Percentiles rank a stretch among this genome's conserved stretches.
phyloP scores from a whole-genome alignment of 2,113 vertebrate species.

The human region DNA sequence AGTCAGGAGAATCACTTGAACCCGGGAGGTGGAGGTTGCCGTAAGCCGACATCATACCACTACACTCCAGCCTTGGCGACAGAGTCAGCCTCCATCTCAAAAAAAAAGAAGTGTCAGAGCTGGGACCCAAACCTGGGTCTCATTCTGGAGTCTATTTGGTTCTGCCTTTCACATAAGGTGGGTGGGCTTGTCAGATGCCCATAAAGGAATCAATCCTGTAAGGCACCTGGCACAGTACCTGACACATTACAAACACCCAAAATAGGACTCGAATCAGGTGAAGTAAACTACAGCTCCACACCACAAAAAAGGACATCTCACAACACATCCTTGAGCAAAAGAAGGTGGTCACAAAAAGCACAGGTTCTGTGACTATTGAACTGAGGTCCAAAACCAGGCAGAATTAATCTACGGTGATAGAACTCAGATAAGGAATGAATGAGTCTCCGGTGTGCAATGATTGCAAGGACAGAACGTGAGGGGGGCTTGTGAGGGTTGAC shows the following conservation, averaged over 20 bases:
- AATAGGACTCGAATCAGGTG: not conserved
- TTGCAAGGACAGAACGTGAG: fast-evolving
- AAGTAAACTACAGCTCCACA: not conserved
- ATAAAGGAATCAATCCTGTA: not conserved
- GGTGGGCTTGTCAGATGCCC: not conserved
- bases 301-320: not conserved
- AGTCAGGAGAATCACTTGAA: not conserved
- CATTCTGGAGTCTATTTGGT: not conserved
- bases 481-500: fast-evolving
- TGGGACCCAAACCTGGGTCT: not conserved
- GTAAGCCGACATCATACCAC: not conserved
- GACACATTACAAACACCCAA: not conserved
- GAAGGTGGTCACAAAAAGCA: not conserved
- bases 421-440: not conserved
- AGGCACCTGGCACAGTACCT: not conserved
- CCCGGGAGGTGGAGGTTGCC: not conserved
- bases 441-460: no score
- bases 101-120: not conserved
- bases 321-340: not conserved
- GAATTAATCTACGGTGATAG: fast-evolving
- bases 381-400: not conserved
- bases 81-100: not conserved
- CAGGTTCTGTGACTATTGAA: fast-evolving
- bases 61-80: not conserved
- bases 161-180: not conserved